Evolutionary conservation across 2,797 vertebrate genomes (phyloP), one percentile per base, ranked within the genome.

Genomic region (Etheostoma nigrum): DNA sequence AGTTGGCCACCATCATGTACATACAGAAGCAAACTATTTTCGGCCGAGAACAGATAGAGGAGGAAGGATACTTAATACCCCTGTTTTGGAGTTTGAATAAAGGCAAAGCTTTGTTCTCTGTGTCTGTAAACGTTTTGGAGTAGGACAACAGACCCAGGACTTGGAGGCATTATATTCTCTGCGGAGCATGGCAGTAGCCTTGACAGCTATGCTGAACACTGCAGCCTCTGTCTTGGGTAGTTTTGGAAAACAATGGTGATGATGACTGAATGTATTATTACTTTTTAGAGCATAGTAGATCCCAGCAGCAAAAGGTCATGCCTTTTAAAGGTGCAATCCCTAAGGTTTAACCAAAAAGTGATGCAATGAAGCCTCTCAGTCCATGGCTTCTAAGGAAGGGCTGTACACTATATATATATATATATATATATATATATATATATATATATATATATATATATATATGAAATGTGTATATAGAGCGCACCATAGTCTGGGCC

Each of bases 71-170:
- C 61, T 76, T 86, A 84, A 88, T 89, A 78, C 70, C 58, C 57
- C 72, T 81, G 72, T 85, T 90, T 82, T 86, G 73, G 77, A 76
- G 71, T 78, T 71, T 85, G 80, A 86, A 89, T 88, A 71, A 90
- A 93, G 76, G 83, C 78, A 59, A 64, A 33, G 79, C 91, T 92
- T 92, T 93, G 90, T 92, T 91, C 89, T 89, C 67, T 52, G 78
- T 81, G 84, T 84, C 86, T 90, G 88, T 84, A 74, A 86, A 92
- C 13, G 83, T 78, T 91, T 92, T 90, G 85, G 82, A 92, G 89
- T 87, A 78, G 68, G 68, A 85, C 72, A 72, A 77, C 82, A 89
- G 82, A 91, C 87, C 86, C 88, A 87, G 69, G 85, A 89, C 78
- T 91, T 88, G 88, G 89, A 91, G 86, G 81, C 83, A 86, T 78